Conservation (phyloP, 2,113 vertebrate genomes). For the Tetrax tetrax region DNA sequence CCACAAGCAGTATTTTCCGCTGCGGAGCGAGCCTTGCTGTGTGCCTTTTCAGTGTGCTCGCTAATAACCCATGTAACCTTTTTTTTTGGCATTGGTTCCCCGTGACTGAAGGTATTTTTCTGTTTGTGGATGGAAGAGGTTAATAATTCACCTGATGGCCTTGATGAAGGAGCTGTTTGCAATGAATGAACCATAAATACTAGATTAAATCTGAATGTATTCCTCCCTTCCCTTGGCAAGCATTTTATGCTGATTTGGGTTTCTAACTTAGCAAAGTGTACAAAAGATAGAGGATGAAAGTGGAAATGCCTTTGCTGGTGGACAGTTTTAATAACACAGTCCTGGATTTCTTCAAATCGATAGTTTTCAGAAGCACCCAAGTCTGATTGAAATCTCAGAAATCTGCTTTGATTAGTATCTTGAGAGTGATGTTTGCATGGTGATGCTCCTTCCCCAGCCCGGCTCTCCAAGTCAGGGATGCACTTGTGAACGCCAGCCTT, state of each 20-base stretch:
- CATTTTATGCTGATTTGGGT: background rate
- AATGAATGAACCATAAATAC: background rate
- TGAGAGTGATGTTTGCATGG: background rate
- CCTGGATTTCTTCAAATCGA: background rate
- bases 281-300: background rate
- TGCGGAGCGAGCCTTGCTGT: background rate
- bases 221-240: background rate
- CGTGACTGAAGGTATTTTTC: constrained; percentile 15
- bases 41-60: background rate
- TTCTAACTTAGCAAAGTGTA: background rate
- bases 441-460: background rate
- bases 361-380: background rate
- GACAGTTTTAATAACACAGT: background rate
- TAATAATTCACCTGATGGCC: constrained; percentile 53
- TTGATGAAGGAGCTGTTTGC: constrained; percentile 36
- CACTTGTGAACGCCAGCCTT: background rate
- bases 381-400: background rate
- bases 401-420: background rate
- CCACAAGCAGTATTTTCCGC: background rate
- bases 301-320: background rate
- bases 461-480: background rate
- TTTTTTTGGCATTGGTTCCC: background rate
- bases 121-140: constrained; percentile 27
- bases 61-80: background rate
- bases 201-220: constrained; percentile 32